Conservation (phyloP, 2,113 vertebrate species). For the Campylomormyrus tamandua region DNA sequence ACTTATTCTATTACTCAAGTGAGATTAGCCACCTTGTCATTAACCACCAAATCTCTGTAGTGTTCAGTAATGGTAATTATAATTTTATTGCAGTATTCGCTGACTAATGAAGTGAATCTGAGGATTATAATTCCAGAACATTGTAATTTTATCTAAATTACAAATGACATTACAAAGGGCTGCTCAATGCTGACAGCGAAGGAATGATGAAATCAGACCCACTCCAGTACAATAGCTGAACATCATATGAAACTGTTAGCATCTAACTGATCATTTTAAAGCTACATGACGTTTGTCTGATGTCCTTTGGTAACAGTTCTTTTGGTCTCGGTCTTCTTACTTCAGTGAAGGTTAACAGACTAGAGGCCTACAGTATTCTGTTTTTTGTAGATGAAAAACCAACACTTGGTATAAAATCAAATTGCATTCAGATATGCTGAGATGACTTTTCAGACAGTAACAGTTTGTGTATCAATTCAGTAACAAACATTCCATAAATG, state of each 20-base stretch:
- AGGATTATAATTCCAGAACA: neutral
- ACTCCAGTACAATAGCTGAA: neutral
- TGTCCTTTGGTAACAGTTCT: neutral
- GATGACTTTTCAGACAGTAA: neutral
- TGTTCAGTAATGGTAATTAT: neutral
- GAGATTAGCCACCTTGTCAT: slow-evolving; percentile 6
- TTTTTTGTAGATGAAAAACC: neutral
- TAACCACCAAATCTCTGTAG: neutral
- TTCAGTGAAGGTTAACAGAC: neutral
- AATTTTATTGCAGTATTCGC: neutral
- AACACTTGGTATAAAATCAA: neutral
- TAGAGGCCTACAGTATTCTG: neutral
- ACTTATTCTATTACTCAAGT: neutral
- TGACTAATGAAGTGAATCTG: neutral
- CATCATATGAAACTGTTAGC: neutral
- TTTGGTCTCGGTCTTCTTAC: neutral
- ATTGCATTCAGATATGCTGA: neutral
- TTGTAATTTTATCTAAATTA: slow-evolving; percentile 11
- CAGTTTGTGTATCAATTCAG: neutral
- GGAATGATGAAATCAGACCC: neutral
- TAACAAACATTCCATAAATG: neutral
- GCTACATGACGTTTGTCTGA: neutral
- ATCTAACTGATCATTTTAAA: neutral
- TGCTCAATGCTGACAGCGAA: neutral
- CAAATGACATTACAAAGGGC: slow-evolving; percentile 21